Evolutionary conservation across 2,888 invertebrate species (phyloP).

Genomic region (Erebia ligea): DNA sequence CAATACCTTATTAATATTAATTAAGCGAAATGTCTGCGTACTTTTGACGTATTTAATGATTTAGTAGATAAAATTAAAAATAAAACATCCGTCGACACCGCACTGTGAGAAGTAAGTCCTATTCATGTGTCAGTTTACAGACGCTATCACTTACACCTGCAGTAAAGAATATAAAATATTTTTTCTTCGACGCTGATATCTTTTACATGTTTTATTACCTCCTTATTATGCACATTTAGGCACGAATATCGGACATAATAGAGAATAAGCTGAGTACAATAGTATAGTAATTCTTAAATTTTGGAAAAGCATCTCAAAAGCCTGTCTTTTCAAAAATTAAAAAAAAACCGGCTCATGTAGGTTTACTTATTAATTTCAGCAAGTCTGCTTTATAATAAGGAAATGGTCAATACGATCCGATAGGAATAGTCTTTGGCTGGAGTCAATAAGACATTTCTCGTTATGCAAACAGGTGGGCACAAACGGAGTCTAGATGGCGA

Average conservation of each 20-base stretch:
- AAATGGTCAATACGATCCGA: constrained; percentile 40
- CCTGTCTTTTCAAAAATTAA: neutral
- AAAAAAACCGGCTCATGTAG: neutral
- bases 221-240: neutral
- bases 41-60: constrained; percentile 24
- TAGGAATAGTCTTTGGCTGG: constrained; percentile 34
- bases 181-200: constrained; percentile 13
- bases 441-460: constrained; percentile 42
- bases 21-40: constrained; percentile 29
- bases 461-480: constrained; percentile 41
- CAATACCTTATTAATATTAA: constrained; percentile 48
- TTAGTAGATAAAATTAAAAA: constrained; percentile 16
- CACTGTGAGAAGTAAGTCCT: constrained; percentile 34
- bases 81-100: constrained; percentile 8
- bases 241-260: neutral
- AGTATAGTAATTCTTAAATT: neutral
- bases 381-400: constrained; percentile 31
- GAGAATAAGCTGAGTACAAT: constrained; percentile 1
- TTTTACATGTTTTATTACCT: constrained; percentile 20
- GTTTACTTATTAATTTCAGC: constrained; percentile 2
- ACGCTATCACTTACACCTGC: constrained; percentile 33
- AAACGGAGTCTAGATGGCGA: constrained; percentile 40
- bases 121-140: constrained; percentile 39
- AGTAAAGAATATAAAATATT: constrained; percentile 26
- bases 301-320: too few relatives aligned